Evolutionary conservation across 1,140 invertebrate genomes (phyloP), one percentile per base, ranked within the genome.

Genomic region (Forficula auricularia): DNA sequence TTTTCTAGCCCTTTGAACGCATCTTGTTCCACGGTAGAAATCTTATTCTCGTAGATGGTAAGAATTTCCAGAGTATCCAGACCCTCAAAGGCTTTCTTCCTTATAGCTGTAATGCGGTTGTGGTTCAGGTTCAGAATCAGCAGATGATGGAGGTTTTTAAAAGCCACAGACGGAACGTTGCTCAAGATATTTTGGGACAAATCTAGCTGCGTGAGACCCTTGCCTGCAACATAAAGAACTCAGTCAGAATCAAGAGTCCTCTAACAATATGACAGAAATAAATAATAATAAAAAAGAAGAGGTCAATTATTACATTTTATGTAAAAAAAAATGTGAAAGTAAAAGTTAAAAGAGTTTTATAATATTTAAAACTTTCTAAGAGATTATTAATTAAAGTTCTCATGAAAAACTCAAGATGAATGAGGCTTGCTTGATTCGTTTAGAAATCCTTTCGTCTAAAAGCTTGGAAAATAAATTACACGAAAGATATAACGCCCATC

Each of bases 101-200:
- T 81, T 14, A 91, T 67, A 36, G 71, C 71, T 12, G 63, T 71
- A 50, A 86, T 78, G 53, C 81, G 83, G 57, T 92, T 92, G 59
- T 87, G 81, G 58, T 89, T 88, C 61, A 92, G 71, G 58, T 88
- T 89, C 12, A 92, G 65, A 49, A 88, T 86, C 31, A 87, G 70
- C 42, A 90, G 68, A 52, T 79, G 75, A 56, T 82, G 78, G 22
- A 90, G 72, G 54, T 76, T 76, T 51, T 73, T 74, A 44, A 89
- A 69, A 1, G 86, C 82, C 22, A 68, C 61, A 0, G 84, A 82
- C n/a, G 84, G 84, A 30, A 87, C 81, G 10, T 67, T 67, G 41
- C 64, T 70, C 48, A 88, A 60, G 38, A 72, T 74, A 62, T 88
- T 88, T 50, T 83, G 75, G 1, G 81, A 84, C 22, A 87, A 72